Conservation (phyloP, 2,797 vertebrate species). For the Gymnopithys bicolor region DNA sequence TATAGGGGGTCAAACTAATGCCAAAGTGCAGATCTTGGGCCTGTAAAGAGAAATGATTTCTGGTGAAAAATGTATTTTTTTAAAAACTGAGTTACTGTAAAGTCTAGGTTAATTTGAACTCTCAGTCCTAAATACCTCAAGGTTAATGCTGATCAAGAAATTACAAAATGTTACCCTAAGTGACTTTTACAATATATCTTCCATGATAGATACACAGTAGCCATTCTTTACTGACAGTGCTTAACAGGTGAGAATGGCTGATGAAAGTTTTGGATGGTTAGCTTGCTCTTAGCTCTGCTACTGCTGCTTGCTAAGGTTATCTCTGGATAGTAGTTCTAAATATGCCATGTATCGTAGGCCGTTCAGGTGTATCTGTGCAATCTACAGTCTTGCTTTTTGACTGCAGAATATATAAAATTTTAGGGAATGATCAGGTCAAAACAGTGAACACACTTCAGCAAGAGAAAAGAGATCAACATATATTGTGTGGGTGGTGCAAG, state of each 20-base stretch:
- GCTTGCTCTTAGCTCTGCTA: neutral
- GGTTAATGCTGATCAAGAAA: neutral
- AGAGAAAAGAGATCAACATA: neutral
- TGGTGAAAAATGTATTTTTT: neutral
- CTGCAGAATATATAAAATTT: neutral
- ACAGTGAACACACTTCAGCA: accelerated
- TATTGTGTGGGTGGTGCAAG: neutral
- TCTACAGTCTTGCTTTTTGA: neutral
- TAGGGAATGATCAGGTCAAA: neutral
- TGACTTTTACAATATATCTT: neutral
- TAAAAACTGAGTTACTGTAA: neutral
- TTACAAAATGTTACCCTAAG: neutral
- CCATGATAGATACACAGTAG: neutral
- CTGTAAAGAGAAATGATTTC: neutral
- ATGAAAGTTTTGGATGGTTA: neutral
- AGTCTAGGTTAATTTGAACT: neutral
- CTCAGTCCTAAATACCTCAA: neutral
- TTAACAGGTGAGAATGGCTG: neutral
- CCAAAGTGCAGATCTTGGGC: neutral
- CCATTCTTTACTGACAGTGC: neutral
- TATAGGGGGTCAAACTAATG: neutral
- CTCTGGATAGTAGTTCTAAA: neutral
- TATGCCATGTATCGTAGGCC: neutral
- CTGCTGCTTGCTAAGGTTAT: neutral
- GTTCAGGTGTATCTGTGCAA: neutral